Conservation (phyloP, 2,797 vertebrate species). For the Myiotriccus ornatus region DNA sequence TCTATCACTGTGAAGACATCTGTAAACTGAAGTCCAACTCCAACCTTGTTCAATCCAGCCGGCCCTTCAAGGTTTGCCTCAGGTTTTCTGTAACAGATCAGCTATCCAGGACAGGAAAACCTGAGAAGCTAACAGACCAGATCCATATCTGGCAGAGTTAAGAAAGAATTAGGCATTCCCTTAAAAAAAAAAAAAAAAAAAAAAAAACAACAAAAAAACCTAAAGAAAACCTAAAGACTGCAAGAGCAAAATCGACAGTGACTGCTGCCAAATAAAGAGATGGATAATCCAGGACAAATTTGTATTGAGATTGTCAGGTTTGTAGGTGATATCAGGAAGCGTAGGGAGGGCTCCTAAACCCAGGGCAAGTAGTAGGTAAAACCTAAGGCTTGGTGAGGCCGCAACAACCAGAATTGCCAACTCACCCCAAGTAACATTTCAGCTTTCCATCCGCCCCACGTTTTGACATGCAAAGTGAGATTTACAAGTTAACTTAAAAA, state of each 20-base stretch:
- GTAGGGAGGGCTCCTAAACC: not conserved
- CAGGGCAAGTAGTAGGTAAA: not conserved
- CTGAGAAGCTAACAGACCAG: not conserved
- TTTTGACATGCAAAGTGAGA: not conserved
- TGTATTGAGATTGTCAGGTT: not conserved
- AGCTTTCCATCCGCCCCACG: fast-evolving
- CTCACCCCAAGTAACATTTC: not conserved
- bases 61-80: not conserved
- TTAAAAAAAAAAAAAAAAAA: not conserved
- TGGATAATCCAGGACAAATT: not conserved
- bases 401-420: not conserved
- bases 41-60: not conserved
- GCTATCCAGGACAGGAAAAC: not conserved
- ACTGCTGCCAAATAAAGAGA: not conserved
- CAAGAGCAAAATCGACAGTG: not conserved
- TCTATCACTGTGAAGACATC: not conserved
- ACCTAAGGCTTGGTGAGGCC: not conserved
- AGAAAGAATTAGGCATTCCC: not conserved
- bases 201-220: too few relatives aligned
- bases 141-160: not conserved
- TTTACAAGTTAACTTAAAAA: not conserved
- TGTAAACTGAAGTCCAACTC: not conserved
- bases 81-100: not conserved
- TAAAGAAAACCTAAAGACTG: not conserved
- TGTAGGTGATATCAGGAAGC: not conserved